These are phyloP conservation scores for Dryococelus australis DNA, from an alignment of 2,888 invertebrate species.

Conservation along the genomic window DNA sequence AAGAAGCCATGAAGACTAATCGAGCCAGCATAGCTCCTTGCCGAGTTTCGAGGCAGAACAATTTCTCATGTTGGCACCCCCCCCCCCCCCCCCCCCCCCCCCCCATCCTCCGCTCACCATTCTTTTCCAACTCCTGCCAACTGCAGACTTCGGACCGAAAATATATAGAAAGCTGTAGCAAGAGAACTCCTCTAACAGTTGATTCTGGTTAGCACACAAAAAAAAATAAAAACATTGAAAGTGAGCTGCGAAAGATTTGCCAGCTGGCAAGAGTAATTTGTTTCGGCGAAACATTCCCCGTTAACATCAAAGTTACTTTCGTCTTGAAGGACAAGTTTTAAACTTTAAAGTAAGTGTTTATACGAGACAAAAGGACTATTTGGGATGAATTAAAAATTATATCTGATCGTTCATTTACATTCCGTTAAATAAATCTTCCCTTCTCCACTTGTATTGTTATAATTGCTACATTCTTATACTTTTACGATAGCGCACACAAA, in stretches of 20 bases:
- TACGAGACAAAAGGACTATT: too few species aligned
- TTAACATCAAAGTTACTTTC: not conserved
- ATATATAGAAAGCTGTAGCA: conserved; percentile 1
- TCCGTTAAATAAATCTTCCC: too few species aligned
- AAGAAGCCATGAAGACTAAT: not conserved
- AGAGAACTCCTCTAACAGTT: not conserved
- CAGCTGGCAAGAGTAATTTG: not conserved
- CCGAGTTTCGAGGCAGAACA: not conserved
- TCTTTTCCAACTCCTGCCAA: not conserved
- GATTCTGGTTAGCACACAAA: conserved; percentile 3
- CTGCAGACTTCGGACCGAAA: not conserved
- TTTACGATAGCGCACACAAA: too few species aligned
- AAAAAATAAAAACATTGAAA: not conserved
- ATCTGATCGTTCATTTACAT: too few species aligned
- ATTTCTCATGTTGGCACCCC: not conserved
- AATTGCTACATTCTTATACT: too few species aligned
- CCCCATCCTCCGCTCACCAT: not conserved
- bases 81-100: not conserved
- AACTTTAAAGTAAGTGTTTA: not conserved
- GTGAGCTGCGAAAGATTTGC: not conserved
- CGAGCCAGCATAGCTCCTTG: not conserved
- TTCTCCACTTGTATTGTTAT: too few species aligned
- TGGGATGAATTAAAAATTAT: too few species aligned
- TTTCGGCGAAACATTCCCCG: not conserved
- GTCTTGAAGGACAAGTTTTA: not conserved